These are phyloP conservation scores for Brachyhypopomus occidentalis DNA, from an alignment of 2,113 vertebrate genomes.

Conservation along the genomic window DNA sequence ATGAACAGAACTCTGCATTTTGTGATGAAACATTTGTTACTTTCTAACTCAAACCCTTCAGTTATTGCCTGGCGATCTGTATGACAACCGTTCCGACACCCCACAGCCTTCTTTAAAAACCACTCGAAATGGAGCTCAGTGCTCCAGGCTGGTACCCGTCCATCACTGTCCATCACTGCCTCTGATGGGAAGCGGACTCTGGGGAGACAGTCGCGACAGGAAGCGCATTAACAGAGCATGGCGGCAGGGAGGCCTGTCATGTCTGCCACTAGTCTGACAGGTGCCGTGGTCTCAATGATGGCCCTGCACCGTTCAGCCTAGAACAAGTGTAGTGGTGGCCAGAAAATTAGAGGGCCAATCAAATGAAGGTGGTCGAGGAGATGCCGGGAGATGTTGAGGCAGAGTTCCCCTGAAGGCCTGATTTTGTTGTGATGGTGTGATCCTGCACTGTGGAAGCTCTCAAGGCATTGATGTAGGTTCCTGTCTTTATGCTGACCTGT, in stretches of 20 bases:
- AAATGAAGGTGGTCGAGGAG: not conserved
- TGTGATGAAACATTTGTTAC: not conserved
- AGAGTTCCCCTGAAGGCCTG: not conserved
- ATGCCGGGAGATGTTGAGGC: not conserved
- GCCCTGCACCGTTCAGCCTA: conserved; percentile 1
- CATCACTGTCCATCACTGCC: conserved; percentile 30
- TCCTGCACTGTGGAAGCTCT: not conserved
- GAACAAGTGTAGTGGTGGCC: not conserved
- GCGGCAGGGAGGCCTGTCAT: conserved; percentile 6
- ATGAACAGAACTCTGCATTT: not conserved
- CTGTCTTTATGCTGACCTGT: too few species aligned
- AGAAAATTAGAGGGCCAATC: not conserved
- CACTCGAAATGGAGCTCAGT: conserved; percentile 33
- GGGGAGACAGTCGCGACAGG: conserved; percentile 35
- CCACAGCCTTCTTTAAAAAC: conserved; percentile 35
- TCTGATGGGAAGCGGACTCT: conserved; percentile 24
- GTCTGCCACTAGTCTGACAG: conserved; percentile 30
- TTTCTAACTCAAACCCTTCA: conserved; percentile 3
- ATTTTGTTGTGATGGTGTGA: not conserved
- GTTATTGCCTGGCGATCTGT: conserved; percentile 3
- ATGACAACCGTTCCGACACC: not conserved
- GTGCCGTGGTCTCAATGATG: conserved; percentile 26
- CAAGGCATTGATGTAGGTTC: not conserved
- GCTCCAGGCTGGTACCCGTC: conserved; percentile 22
- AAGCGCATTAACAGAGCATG: conserved; percentile 39